phyloP scores from a whole-genome alignment of 2,888 invertebrate species.

The Panopea generosa region DNA sequence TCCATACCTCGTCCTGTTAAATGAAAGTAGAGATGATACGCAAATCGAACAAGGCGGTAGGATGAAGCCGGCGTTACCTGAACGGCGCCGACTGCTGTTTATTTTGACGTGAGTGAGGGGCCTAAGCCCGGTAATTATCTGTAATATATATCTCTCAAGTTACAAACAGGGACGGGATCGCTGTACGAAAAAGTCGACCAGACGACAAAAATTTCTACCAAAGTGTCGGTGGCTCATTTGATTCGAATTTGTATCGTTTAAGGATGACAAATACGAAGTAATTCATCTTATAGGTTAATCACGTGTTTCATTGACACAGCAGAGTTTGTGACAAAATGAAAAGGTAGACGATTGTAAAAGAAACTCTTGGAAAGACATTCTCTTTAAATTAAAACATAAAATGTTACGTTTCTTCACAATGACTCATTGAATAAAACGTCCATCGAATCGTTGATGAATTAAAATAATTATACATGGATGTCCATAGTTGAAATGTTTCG shows the following conservation, averaged over 20 bases:
- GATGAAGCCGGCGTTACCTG: slow-evolving; percentile 1
- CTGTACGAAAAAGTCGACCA: slow-evolving; percentile 43
- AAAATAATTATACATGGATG: too few relatives aligned
- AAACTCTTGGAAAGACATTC: not conserved
- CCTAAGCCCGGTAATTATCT: slow-evolving; percentile 41
- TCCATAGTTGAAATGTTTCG: too few relatives aligned
- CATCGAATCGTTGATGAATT: too few relatives aligned
- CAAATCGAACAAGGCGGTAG: not conserved
- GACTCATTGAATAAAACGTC: not conserved
- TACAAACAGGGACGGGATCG: slow-evolving; percentile 32
- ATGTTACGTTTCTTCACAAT: slow-evolving; percentile 6
- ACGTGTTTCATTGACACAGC: slow-evolving; percentile 4
- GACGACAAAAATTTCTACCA: slow-evolving; percentile 47
- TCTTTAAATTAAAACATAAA: not conserved
- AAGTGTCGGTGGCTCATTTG: slow-evolving; percentile 44
- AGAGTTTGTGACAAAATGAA: not conserved
- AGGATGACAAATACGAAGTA: slow-evolving; percentile 59
- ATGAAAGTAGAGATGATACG: slow-evolving; percentile 12
- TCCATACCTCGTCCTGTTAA: slow-evolving; percentile 23
- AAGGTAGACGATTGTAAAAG: not conserved
- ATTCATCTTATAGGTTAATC: slow-evolving; percentile 50
- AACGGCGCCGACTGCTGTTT: slow-evolving; percentile 47
- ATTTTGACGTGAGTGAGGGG: slow-evolving; percentile 35
- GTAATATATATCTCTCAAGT: slow-evolving; percentile 46
- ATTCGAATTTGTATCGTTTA: slow-evolving; percentile 61